phyloP scores from a whole-genome alignment of 2,888 invertebrate genomes.

The Chrysina gloriosa region DNA sequence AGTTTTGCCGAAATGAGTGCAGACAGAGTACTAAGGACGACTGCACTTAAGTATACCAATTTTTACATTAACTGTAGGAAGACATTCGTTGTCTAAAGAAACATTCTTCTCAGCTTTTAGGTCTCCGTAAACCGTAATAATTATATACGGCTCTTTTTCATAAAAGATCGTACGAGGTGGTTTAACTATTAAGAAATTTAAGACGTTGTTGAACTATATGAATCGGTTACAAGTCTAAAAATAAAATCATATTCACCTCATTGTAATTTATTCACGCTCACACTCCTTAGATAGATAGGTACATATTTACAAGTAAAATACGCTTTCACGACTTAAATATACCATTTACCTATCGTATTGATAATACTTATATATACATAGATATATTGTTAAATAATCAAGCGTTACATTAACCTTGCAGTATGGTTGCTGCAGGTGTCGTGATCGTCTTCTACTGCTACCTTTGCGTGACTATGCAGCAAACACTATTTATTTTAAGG shows the following conservation, averaged over 20 bases:
- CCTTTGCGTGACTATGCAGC: neutral
- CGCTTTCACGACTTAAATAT: neutral
- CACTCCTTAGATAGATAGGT: neutral
- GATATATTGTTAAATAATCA: constrained; percentile 3
- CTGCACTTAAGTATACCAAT: no score
- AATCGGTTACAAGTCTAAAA: neutral
- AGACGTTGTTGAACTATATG: constrained; percentile 17
- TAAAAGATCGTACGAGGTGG: no score
- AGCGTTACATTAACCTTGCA: constrained; percentile 6
- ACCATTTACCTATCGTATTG: constrained; percentile 1
- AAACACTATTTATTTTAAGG: constrained; percentile 1
- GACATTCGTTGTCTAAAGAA: no score
- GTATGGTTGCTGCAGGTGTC: constrained; percentile 10
- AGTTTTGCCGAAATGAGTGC: no score
- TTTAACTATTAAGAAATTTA: neutral
- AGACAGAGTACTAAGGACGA: no score
- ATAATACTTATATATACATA: neutral
- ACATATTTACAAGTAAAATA: neutral
- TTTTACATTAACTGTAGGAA: no score
- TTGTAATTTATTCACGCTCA: constrained; percentile 7
- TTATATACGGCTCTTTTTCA: no score
- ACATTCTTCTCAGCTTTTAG: no score
- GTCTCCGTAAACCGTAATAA: no score
- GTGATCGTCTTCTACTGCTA: neutral
- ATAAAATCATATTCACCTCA: neutral